Evolutionary conservation across 2,113 vertebrate genomes (phyloP).

Genomic region (Stercorarius parasiticus): DNA sequence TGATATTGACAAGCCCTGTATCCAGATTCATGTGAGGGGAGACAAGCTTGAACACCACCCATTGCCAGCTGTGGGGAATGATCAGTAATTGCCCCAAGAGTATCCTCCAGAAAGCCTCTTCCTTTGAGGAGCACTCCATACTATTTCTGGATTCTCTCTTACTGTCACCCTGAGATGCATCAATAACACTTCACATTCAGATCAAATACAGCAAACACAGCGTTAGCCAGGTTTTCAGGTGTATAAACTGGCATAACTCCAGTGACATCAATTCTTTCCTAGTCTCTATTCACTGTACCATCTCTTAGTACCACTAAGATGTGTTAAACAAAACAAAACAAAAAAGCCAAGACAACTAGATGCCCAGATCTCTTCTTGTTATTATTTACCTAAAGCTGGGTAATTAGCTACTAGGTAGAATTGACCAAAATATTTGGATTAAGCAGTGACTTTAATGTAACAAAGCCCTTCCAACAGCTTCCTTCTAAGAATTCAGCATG

Average conservation of each 20-base stretch:
- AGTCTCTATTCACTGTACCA: neutral
- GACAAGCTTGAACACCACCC: neutral
- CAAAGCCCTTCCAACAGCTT: neutral
- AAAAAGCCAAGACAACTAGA: neutral
- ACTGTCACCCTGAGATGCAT: neutral
- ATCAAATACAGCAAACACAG: neutral
- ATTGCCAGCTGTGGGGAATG: neutral
- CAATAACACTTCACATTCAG: neutral
- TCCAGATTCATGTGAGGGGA: neutral
- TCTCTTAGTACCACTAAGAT: neutral
- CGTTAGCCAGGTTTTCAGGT: neutral
- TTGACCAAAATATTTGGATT: neutral
- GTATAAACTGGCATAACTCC: neutral
- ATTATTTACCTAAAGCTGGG: neutral
- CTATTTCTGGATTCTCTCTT: neutral
- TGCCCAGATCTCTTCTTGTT: neutral
- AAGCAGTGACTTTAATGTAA: neutral
- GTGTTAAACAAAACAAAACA: neutral
- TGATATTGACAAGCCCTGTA: neutral
- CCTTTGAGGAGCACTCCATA: neutral
- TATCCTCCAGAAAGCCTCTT: neutral
- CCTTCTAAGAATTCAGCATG: neutral
- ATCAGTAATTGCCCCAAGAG: neutral
- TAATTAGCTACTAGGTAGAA: neutral
- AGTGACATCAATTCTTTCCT: neutral